phyloP scores from a whole-genome alignment of 2,888 invertebrate species.

The Sesia apiformis region DNA sequence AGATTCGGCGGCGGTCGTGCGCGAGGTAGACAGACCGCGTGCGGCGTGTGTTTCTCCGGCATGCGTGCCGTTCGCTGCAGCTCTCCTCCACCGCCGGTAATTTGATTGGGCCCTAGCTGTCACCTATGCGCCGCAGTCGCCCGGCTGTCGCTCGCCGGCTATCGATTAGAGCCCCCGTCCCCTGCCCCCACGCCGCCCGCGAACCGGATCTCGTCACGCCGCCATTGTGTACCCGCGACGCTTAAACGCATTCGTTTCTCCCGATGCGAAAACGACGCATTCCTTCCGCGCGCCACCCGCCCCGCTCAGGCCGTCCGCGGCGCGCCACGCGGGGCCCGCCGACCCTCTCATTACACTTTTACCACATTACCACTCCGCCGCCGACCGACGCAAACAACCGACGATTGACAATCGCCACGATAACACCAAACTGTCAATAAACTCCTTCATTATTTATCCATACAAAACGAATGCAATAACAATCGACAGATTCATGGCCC shows the following conservation, averaged over 20 bases:
- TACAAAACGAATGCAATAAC: conserved; percentile 9
- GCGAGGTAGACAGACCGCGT: conserved; percentile 4
- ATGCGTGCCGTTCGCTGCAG: conserved; percentile 53
- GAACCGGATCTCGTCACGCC: conserved; percentile 75
- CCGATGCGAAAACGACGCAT: conserved; percentile 75
- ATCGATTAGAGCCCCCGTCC: conserved; percentile 64
- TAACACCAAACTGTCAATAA: conserved; percentile 6
- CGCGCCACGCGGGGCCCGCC: conserved; percentile 35
- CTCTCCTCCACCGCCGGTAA: conserved; percentile 66
- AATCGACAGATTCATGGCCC: background rate
- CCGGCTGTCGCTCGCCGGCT: conserved; percentile 73
- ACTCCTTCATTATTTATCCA: conserved; percentile 3
- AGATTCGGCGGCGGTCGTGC: conserved; percentile 28
- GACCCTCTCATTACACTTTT: conserved; percentile 64
- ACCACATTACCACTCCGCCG: conserved; percentile 32
- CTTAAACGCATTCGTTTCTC: conserved; percentile 75
- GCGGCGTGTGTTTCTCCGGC: conserved; percentile 36
- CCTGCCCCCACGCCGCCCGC: conserved; percentile 59
- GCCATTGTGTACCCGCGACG: conserved; percentile 75
- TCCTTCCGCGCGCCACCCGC: conserved; percentile 68
- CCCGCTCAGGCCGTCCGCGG: conserved; percentile 36
- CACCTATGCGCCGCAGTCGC: conserved; percentile 73
- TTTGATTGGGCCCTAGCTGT: conserved; percentile 73
- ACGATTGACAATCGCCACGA: conserved; percentile 5
- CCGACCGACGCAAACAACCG: conserved; percentile 18